These are phyloP conservation scores for Eulemur macaco DNA, from an alignment of 2,113 vertebrate genomes.

Conservation along the genomic window DNA sequence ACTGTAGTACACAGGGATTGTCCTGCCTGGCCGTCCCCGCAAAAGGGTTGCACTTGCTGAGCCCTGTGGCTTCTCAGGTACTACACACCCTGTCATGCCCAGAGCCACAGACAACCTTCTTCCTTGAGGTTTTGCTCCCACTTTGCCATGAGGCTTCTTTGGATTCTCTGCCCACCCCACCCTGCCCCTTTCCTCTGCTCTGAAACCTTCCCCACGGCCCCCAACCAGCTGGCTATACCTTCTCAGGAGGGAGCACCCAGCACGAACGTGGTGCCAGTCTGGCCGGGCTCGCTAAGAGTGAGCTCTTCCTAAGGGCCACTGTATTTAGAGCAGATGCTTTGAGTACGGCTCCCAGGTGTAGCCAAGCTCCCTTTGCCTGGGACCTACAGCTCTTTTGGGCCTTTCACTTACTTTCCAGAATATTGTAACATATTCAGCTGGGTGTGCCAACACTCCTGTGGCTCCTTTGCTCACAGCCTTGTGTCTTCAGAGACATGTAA, in stretches of 20 bases:
- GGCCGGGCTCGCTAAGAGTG: neutral
- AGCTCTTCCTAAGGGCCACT: neutral
- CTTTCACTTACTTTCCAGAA: neutral
- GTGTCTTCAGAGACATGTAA: neutral
- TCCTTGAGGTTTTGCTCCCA: neutral
- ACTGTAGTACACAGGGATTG: neutral
- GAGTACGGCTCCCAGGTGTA: neutral
- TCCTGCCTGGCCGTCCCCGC: neutral
- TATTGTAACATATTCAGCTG: neutral
- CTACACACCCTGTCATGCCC: neutral
- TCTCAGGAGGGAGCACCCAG: neutral
- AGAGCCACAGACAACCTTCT: neutral
- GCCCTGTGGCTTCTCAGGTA: neutral
- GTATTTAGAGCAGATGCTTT: neutral
- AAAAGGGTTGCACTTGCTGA: fast-evolving
- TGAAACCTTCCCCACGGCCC: neutral
- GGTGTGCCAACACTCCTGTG: fast-evolving
- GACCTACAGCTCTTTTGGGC: neutral
- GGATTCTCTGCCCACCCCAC: neutral
- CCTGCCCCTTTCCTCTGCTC: neutral
- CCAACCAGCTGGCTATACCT: neutral
- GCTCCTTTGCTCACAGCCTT: neutral
- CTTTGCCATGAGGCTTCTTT: neutral
- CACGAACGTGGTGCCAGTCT: fast-evolving
- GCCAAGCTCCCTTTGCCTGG: neutral